Percentiles rank a stretch among this genome's conserved stretches.
Evolutionary conservation across 2,888 invertebrate genomes (phyloP).

Genomic region (Plagodis pulveraria): DNA sequence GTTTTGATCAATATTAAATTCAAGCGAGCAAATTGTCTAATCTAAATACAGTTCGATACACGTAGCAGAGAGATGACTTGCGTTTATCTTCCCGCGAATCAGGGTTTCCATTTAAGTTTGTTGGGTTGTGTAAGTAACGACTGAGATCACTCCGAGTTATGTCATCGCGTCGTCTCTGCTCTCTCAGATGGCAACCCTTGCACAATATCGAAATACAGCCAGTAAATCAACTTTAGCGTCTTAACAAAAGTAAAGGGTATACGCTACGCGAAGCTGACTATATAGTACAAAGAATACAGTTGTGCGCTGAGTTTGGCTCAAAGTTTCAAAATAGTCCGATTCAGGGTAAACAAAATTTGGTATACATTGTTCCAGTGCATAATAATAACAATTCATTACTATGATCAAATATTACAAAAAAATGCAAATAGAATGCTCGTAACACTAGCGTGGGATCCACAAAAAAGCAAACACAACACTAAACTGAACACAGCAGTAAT

Average conservation of each 20-base stretch:
- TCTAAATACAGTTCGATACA: constrained; percentile 44
- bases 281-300: no score
- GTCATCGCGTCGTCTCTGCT: constrained; percentile 42
- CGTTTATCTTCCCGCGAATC: constrained; percentile 57
- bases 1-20: constrained; percentile 32
- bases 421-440: no score
- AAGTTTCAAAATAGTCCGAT: no score
- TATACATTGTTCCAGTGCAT: no score
- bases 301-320: no score
- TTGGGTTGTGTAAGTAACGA: constrained; percentile 55
- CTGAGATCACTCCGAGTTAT: constrained; percentile 55
- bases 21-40: constrained; percentile 36
- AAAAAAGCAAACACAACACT: no score
- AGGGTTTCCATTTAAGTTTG: constrained; percentile 66
- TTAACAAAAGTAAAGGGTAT: neutral
- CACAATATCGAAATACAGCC: constrained; percentile 15
- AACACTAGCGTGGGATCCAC: no score
- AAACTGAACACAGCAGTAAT: no score
- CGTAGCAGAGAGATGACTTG: constrained; percentile 40
- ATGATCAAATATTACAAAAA: no score
- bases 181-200: constrained; percentile 36
- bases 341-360: no score
- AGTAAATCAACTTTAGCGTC: constrained; percentile 10
- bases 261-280: neutral
- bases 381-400: no score